Evolutionary conservation across 2,113 vertebrate species (phyloP).

Genomic region (Nesospiza acunhae): DNA sequence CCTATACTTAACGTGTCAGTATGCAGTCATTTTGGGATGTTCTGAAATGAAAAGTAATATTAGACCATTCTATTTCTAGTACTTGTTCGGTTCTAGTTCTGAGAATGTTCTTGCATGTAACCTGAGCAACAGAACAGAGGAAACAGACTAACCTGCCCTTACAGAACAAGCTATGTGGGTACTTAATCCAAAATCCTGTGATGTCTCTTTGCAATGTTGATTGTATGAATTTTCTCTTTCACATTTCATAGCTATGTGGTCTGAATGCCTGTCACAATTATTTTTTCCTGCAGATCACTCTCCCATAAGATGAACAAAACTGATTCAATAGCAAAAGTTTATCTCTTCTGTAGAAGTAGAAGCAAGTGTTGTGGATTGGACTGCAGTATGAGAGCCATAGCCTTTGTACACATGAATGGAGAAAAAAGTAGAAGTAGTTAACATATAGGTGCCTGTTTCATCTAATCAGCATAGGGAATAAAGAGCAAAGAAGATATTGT

Average conservation of each 20-base stretch:
- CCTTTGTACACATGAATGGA: neutral
- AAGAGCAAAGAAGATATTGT: neutral
- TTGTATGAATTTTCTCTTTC: neutral
- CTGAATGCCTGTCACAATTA: neutral
- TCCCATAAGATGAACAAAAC: neutral
- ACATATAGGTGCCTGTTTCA: neutral
- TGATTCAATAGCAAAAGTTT: neutral
- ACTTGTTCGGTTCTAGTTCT: neutral
- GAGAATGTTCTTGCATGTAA: neutral
- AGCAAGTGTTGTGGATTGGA: neutral
- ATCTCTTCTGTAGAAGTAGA: neutral
- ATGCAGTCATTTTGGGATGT: neutral
- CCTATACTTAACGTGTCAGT: neutral
- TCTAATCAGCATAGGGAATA: neutral
- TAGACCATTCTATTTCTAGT: conserved; percentile 20
- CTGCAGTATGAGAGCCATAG: neutral
- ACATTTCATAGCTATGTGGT: neutral
- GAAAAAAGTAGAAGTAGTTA: neutral
- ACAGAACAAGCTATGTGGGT: neutral
- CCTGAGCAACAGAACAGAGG: neutral
- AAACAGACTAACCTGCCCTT: neutral
- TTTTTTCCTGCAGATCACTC: neutral
- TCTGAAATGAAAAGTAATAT: conserved; percentile 14
- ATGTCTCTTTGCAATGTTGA: neutral
- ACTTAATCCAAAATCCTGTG: neutral